Percentiles rank a stretch among this genome's conserved stretches.
These are phyloP conservation scores for Beroe ovata DNA, from an alignment of 37 sponge, comb jelly and placozoan genomes.

Conservation along the genomic window DNA sequence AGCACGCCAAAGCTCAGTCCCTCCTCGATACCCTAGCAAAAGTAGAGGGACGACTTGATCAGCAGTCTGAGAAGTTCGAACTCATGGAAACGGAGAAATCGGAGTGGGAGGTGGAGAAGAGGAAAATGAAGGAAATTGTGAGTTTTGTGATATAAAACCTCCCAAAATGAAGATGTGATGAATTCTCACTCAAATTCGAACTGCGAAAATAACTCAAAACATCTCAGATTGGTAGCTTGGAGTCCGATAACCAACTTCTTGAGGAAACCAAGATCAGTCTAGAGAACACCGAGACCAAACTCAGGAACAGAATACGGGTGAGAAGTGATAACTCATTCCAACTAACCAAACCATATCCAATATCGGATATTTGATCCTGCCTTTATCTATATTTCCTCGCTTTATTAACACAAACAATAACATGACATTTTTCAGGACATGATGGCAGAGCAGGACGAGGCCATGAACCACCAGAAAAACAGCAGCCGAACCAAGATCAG, in stretches of 20 bases:
- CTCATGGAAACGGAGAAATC: constrained; percentile 5
- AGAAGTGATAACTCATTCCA: too few species aligned
- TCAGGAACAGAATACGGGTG: not conserved
- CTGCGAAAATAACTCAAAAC: too few species aligned
- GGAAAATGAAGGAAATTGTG: constrained; percentile 34
- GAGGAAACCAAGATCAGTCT: not conserved
- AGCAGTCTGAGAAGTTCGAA: not conserved
- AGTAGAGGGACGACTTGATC: constrained; percentile 8
- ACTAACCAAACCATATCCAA: too few species aligned
- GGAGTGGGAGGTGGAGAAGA: constrained; percentile 12
- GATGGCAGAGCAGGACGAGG: constrained; percentile 14
- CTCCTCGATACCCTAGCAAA: constrained; percentile 51
- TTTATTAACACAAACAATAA: too few species aligned
- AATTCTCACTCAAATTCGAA: too few species aligned
- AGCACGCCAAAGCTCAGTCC: not conserved
- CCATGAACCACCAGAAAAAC: not conserved
- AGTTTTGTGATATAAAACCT: not conserved
- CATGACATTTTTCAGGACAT: too few species aligned
- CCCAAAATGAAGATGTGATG: too few species aligned
- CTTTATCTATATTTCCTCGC: too few species aligned
- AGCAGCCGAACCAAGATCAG: not conserved
- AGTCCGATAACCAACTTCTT: constrained; percentile 15
- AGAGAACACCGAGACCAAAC: not conserved
- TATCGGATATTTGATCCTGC: too few species aligned
- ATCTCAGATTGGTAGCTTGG: constrained; percentile 5